Evolutionary conservation across 1,140 invertebrate genomes (phyloP), one percentile per base, ranked within the genome.

Genomic region (Plutomurus gul): DNA sequence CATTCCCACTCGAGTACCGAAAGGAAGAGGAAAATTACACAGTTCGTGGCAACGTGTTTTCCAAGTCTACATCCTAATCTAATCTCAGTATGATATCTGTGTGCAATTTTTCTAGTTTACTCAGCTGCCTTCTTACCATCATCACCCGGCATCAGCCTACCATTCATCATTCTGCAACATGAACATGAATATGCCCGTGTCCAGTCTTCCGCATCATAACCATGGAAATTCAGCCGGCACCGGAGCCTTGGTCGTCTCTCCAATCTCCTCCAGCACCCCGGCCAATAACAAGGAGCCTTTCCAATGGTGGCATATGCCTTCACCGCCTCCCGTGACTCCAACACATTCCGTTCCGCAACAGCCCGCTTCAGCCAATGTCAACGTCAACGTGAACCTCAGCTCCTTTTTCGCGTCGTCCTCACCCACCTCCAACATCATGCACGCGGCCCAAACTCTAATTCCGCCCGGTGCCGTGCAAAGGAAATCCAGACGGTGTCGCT

Each of bases 401-500:
- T 49, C 46, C 40, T 60, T 36, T 11, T 70, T 80, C 39, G 27
- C 27, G 46, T 73, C 71, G n/a, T 74, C 77, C 16, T 39, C 65
- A 20, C 13, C 76, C 1, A 75, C 22, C 56, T 18, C 46, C 13
- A 56, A 33, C 39, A 30, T 60, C 40, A 56, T 81, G 51, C 71
- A 73, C 25, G 40, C 73, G 13, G 51, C 75, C 18, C 46, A 71
- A 30, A 74, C 79, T 27, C 36, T 76, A 11, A 77, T 81, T 71
- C 71, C 81, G 20, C 40, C 77, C 16, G 46, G 73, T 30, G 36
- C 80, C n/a, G 33, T 75, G n/a, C 80, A 81, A 40, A 78, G 83
- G 27, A 82, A 82, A 43, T 84, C 83, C 22, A 80, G 82, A 20
- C 40, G 84, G 18, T 84, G 84, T 43, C 70, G 82, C 30, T 84